Evolutionary conservation across 1,140 invertebrate species (phyloP).

Genomic region (Papilio helenus): DNA sequence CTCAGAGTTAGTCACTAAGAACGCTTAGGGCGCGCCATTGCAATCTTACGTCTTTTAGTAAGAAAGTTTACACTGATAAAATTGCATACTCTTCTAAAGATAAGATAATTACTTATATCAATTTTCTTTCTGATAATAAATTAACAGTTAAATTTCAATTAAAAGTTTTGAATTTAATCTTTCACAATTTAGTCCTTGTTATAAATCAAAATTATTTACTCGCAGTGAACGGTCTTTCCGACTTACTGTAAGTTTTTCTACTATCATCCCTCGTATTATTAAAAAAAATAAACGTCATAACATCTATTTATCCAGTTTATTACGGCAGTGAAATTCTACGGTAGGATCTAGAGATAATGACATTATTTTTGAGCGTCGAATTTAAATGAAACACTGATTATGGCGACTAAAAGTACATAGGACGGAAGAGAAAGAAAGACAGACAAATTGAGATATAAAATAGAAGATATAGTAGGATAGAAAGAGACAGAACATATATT

Average conservation of each 20-base stretch:
- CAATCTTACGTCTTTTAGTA: conserved; percentile 1
- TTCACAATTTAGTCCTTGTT: not conserved
- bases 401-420: too few species aligned
- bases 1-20: too few species aligned
- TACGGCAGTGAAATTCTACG: too few species aligned
- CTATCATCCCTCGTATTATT: too few species aligned
- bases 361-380: too few species aligned
- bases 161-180: too few species aligned
- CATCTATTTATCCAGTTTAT: too few species aligned
- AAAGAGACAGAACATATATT: conserved; percentile 34
- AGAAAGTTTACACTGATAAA: conserved; percentile 7
- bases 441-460: not conserved
- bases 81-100: not conserved
- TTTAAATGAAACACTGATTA: too few species aligned
- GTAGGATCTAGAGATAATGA: too few species aligned
- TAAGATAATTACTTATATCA: conserved; percentile 12
- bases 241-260: too few species aligned
- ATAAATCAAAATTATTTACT: not conserved
- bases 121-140: not conserved
- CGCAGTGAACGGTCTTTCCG: not conserved
- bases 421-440: not conserved
- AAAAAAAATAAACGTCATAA: too few species aligned
- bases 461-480: not conserved
- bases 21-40: not conserved
- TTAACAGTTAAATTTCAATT: not conserved